Evolutionary conservation across 2,888 invertebrate genomes (phyloP), one percentile per base, ranked within the genome.

Genomic region (Leptogaster cylindrica): DNA sequence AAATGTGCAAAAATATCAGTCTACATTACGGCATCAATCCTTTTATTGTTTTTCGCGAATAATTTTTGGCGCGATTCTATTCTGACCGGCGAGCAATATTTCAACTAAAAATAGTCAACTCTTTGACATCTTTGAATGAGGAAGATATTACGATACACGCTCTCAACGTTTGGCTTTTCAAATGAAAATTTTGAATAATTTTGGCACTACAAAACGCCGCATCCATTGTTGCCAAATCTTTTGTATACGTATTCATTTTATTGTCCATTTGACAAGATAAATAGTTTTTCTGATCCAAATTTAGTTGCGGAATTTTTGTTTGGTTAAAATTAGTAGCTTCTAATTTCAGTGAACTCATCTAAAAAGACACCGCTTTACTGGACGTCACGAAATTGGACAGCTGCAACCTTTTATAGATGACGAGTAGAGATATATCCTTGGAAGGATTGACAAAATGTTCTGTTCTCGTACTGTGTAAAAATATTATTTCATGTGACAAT

Each of bases 131-230:
- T 31, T 61, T 44, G 41, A 27, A 61, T 61, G 61, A 61, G 61
- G 61, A 61, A 61, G 61, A 61, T 61, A 61, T 61, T 44, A 61
- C 61, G 61, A 25, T 61, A 61, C 28, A 61, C 44, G 61, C 44
- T 44, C 23, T 28, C 7, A 28, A 10, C 31, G 39, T 8, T 14
- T 58, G n/a, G n/a, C 16, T 12, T 18, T 33, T 14, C 20, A 16
- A 28, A 7, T 31, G 31, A 46, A 44, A 44, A 61, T 61, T 44
- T 61, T n/a, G n/a, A 44, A 61, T 61, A 61, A 61, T 61, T 61
- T 61, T 61, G 61, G 61, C 61, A 61, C 61, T 61, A 44, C 44
- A 14, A 44, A 61, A 7, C 7, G 16, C 27, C 27, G 14, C 5
- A 14, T 2, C 28, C 44, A 61, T 61, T 61, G 44, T 44, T 44